Percentiles rank a stretch among this genome's conserved stretches.
Conservation (phyloP, 2,888 invertebrate species). For the Xestoiulus laeticollis region DNA sequence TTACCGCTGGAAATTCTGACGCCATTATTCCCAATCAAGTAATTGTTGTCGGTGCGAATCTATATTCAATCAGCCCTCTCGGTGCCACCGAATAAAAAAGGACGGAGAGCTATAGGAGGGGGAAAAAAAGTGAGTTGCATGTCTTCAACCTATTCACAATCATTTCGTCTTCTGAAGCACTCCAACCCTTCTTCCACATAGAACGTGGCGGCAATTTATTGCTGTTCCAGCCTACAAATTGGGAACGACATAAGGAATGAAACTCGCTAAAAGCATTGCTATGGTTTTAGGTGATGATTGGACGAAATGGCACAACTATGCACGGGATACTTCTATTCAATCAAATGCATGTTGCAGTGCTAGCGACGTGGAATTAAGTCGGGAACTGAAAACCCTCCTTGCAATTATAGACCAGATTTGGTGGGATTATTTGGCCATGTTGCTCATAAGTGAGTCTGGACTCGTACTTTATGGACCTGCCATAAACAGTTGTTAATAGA, state of each 20-base stretch:
- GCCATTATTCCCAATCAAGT: constrained; percentile 37
- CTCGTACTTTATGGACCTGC: background rate
- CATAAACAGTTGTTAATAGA: background rate
- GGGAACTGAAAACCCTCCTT: background rate
- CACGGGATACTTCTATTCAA: constrained; percentile 33
- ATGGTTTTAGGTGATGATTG: constrained; percentile 13
- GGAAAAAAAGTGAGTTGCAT: constrained; percentile 27
- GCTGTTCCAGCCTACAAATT: constrained; percentile 11
- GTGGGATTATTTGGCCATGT: background rate
- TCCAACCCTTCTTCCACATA: background rate
- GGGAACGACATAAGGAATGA: constrained; percentile 28
- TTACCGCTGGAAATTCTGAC: constrained; percentile 37
- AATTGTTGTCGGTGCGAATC: constrained; percentile 37
- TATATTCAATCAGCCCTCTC: constrained; percentile 33
- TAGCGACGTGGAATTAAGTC: background rate
- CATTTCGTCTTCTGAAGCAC: background rate
- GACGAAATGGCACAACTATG: constrained; percentile 13
- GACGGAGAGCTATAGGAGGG: too few species aligned
- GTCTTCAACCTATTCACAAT: constrained; percentile 6
- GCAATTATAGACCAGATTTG: constrained; percentile 20
- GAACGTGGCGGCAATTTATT: constrained; percentile 16
- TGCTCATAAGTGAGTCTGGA: background rate
- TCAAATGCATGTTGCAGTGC: background rate
- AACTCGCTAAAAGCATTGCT: constrained; percentile 4
- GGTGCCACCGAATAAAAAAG: background rate